phyloP scores from a whole-genome alignment of 2,888 invertebrate genomes.

The Cantharis lateralis region DNA sequence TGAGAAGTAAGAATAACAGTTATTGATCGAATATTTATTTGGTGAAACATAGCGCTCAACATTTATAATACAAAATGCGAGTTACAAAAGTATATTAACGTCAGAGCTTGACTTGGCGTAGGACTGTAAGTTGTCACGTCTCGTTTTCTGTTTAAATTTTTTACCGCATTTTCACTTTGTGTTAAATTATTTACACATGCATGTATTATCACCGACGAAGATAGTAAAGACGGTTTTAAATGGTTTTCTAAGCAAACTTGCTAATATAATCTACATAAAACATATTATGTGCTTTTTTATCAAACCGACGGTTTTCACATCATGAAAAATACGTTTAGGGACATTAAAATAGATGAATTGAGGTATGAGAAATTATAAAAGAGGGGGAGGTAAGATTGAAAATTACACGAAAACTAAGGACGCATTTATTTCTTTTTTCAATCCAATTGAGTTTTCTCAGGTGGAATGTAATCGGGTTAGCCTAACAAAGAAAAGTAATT shows the following conservation, averaged over 20 bases:
- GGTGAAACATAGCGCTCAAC: constrained; percentile 22
- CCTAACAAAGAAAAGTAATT: neutral
- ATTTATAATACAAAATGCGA: constrained; percentile 27
- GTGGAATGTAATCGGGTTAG: neutral
- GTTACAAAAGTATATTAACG: constrained; percentile 28
- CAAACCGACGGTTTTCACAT: too few relatives aligned
- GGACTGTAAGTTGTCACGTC: constrained; percentile 25
- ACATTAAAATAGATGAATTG: neutral
- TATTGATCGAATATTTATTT: constrained; percentile 20
- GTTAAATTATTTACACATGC: constrained; percentile 23
- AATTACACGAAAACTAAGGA: neutral
- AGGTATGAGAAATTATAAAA: neutral
- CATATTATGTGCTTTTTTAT: too few relatives aligned
- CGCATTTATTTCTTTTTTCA: neutral
- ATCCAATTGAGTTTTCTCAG: neutral
- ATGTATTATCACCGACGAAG: constrained; percentile 12
- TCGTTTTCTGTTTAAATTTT: constrained; percentile 25
- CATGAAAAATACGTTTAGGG: neutral
- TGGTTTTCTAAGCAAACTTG: neutral
- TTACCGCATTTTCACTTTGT: constrained; percentile 19
- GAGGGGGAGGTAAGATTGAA: neutral
- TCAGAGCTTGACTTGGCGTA: constrained; percentile 23
- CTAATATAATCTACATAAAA: neutral
- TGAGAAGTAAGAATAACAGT: neutral
- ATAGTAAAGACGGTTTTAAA: neutral